These are phyloP conservation scores for Tauraco erythrolophus DNA, from an alignment of 2,113 vertebrate genomes.

Conservation along the genomic window DNA sequence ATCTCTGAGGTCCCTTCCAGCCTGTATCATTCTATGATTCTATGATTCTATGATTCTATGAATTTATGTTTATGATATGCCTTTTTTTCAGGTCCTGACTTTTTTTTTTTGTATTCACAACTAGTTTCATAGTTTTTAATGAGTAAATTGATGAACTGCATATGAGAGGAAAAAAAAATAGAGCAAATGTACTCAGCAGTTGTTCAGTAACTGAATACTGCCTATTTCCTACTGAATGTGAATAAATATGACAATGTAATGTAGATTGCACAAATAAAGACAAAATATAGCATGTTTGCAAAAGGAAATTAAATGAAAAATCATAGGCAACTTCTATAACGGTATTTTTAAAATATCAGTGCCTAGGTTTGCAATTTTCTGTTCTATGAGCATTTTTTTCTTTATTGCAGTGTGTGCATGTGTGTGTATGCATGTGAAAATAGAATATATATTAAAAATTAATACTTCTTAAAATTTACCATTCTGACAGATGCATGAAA, in stretches of 20 bases:
- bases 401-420: background rate
- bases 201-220: background rate
- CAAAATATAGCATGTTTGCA: background rate
- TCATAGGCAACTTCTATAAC: background rate
- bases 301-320: background rate
- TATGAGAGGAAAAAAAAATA: background rate
- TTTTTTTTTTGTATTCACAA: background rate
- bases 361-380: background rate
- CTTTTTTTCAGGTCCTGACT: rapidly evolving
- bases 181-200: background rate
- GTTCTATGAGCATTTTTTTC: background rate
- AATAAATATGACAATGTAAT: background rate
- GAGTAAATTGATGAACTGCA: background rate
- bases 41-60: too few species aligned
- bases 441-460: background rate
- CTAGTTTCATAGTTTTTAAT: background rate
- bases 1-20: too few species aligned
- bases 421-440: background rate
- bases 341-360: background rate
- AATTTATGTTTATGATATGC: background rate
- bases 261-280: background rate
- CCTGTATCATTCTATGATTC: too few species aligned
- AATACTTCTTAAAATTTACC: background rate
- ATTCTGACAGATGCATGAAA: slow-evolving; percentile 12
- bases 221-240: background rate